These are phyloP conservation scores for Callospermophilus lateralis DNA, from an alignment of 2,113 vertebrate genomes.

Conservation along the genomic window DNA sequence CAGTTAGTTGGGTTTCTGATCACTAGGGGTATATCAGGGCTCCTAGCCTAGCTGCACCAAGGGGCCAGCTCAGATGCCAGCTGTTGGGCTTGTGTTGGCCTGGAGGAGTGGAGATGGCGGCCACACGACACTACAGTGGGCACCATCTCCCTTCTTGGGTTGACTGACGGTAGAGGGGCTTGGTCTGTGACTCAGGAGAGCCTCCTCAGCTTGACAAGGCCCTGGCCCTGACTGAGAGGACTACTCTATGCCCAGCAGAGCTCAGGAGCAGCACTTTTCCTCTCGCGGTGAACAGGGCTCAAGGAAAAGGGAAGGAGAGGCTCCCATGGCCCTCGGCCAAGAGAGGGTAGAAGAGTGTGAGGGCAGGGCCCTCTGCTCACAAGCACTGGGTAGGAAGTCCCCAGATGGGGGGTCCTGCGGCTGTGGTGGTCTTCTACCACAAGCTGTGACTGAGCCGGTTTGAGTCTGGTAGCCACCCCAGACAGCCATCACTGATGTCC, in stretches of 20 bases:
- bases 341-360: not conserved
- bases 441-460: constrained; percentile 75
- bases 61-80: not conserved
- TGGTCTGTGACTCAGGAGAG: not conserved
- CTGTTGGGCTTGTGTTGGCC: not conserved
- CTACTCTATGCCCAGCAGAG: not conserved
- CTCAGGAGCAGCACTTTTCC: not conserved
- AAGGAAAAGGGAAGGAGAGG: not conserved
- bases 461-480: constrained; percentile 68
- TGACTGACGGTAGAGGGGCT: not conserved
- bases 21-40: not conserved
- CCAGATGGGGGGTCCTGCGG: accelerated
- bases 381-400: accelerated
- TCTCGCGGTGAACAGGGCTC: not conserved
- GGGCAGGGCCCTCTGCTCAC: too few relatives aligned
- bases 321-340: not conserved
- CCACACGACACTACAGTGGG: not conserved
- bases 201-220: not conserved
- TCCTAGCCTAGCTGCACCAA: not conserved
- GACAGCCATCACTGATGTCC: constrained; percentile 83
- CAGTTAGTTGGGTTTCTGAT: not conserved
- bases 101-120: not conserved
- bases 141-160: not conserved
- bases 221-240: not conserved
- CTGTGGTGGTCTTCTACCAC: constrained; percentile 51